Evolutionary conservation across 2,888 invertebrate species (phyloP), one percentile per base, ranked within the genome.

Genomic region (Cerastis rubricosa): DNA sequence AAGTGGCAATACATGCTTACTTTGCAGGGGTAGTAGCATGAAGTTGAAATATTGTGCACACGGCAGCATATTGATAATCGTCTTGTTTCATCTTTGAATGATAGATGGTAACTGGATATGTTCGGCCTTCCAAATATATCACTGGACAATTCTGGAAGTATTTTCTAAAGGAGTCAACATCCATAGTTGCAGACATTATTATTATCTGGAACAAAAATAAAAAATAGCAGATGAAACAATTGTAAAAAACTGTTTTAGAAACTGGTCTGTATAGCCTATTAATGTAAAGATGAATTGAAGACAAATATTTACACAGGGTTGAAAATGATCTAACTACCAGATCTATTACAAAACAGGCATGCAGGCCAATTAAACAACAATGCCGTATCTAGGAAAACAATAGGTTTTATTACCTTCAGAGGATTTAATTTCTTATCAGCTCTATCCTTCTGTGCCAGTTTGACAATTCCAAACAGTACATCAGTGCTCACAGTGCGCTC

Each of bases 181-280:
- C 99, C 99, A 99, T 99, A 22, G 99, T 99, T 0, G 99, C 99
- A 0, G 99, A 99, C 98, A 99, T 99, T 68, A 99, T 97, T 54
- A 99, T 97, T 40, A 99, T 95, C 98, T 98, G 92, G 51, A 83
- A 83, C 0, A 67, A 71, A 2, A 78, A 74, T 12, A n/a, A 17
- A 57, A 64, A 35, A 17, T 2, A 22, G 9, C 3, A 8, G 43
- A 47, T 49, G 7, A 7, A n/a, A 17, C 64, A 64, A 64, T 14
- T 43, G 43, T 35, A 5, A 17, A 71, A 71, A 40, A 54, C 35
- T n/a, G 19, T 45, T 35, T 45, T 35, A 19, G 9, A 54, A 45
- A n/a, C 9, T 35, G 35, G 29, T 29, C 72, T 22, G 9, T 22
- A 22, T 12, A 43, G 51, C 25, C 8, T 29, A n/a, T 29, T 29